Base-by-base conservation (phyloP, 92 coral and sea anemone genomes). In the Palythoa grandis region DNA sequence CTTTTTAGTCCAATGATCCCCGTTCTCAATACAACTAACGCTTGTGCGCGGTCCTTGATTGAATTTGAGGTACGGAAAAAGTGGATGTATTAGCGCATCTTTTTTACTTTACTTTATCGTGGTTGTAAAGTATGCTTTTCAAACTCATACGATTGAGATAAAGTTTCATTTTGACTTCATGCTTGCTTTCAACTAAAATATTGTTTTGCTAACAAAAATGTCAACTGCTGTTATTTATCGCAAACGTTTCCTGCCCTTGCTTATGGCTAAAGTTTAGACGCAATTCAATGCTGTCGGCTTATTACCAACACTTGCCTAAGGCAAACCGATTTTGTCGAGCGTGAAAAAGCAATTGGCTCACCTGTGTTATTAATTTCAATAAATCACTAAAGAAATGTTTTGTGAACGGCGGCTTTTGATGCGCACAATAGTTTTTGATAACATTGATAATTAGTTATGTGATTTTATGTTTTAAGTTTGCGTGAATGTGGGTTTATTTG, bases 341-440 rank as follows among this genome's bases (percentile, higher is more conserved):
- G 40, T 57, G 43, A 2, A 52, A 37, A 37, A 76, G 40, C 48
- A 53, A 57, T 76, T 37, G 40, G 63, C 82, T 6, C 78, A 48
- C 47, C 11, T 76, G 82, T 76, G 63, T 76, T 76, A 76, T 54
- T 76, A 53, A 17, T 76, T 74, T 13, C 48, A 53, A 76, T 76
- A 53, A 76, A 53, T 60, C 70, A 58, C 38, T 13, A 52, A 25
- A 35, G 71, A 78, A 71, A 61, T 78, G 83, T 78, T 78, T 78
- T 78, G 38, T 61, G 16, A 60, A 78, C 83, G 83, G 83, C 70
- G 47, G 54, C 83, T 78, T 78, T 78, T 78, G 83, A 78, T 58
- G 67, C 20, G 19, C 25, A 78, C 83, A 78, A 78, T 61, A 39
- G 71, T 8, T 57, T 77, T 58, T 78, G 83, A 43, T 37, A 78